Evolutionary conservation across 2,888 invertebrate species (phyloP).

Genomic region (Gymnocheta viridis): DNA sequence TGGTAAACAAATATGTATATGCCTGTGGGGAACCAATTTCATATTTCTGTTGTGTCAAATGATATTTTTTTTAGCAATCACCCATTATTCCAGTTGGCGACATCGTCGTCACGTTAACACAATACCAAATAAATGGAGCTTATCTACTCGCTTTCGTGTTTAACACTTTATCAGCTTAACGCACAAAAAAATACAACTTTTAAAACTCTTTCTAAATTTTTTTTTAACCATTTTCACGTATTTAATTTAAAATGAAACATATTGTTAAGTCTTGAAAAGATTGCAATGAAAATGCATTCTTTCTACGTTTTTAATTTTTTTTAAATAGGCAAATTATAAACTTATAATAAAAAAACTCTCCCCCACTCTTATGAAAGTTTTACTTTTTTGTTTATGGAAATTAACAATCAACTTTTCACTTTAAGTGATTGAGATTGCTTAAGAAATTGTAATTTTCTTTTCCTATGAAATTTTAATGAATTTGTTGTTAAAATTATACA

Average conservation of each 20-base stretch:
- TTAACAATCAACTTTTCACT: slow-evolving; percentile 66
- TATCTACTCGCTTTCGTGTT: not conserved
- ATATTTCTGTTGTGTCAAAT: too few relatives aligned
- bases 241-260: not conserved
- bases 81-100: too few relatives aligned
- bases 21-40: too few relatives aligned
- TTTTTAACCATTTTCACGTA: too few relatives aligned
- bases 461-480: slow-evolving; percentile 61
- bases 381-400: slow-evolving; percentile 24
- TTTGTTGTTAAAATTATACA: not conserved
- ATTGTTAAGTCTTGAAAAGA: not conserved
- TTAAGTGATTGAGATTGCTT: slow-evolving; percentile 61
- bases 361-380: slow-evolving; percentile 14
- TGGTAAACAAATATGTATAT: too few relatives aligned
- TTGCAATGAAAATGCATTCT: slow-evolving; percentile 51
- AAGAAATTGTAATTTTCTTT: slow-evolving; percentile 50
- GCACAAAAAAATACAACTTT: not conserved
- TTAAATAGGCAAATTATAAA: not conserved
- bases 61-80: too few relatives aligned
- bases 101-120: too few relatives aligned
- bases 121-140: too few relatives aligned
- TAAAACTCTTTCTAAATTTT: too few relatives aligned
- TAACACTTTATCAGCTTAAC: not conserved
- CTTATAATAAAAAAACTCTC: slow-evolving; percentile 39
- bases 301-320: not conserved